These are phyloP conservation scores for Psittacula derbiana DNA, from an alignment of 2,797 vertebrate species.

Conservation along the genomic window DNA sequence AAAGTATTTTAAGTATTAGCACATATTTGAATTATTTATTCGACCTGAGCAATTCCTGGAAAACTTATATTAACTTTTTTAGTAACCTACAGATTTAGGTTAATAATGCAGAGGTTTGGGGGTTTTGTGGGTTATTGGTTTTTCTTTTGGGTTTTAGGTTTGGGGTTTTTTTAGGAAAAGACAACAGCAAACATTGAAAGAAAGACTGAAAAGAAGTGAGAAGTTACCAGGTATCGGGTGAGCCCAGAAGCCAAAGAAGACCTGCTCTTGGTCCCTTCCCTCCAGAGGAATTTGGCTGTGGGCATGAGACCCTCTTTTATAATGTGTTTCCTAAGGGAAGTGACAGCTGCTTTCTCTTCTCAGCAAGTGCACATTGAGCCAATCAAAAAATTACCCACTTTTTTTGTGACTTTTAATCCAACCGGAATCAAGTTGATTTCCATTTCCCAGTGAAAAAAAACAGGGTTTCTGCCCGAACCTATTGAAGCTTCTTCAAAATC, in stretches of 20 bases:
- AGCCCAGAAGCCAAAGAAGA: not conserved
- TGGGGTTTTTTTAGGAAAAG: not conserved
- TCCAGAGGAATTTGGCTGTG: not conserved
- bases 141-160: not conserved
- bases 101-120: not conserved
- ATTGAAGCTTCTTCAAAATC: not conserved
- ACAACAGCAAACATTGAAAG: not conserved
- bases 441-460: not conserved
- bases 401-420: not conserved
- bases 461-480: fast-evolving
- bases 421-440: not conserved
- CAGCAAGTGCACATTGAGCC: not conserved
- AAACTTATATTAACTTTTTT: not conserved
- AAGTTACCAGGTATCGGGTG: constrained; percentile 5
- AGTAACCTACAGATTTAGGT: not conserved
- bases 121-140: not conserved
- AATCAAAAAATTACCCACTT: not conserved
- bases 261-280: not conserved
- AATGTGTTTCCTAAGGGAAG: not conserved
- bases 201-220: not conserved
- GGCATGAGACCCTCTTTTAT: not conserved
- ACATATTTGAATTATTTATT: not conserved
- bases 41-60: not conserved
- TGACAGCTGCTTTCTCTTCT: not conserved
- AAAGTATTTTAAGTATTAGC: not conserved